Evolutionary conservation across 1,140 invertebrate species (phyloP).

Genomic region (Sweltsa coloradensis): DNA sequence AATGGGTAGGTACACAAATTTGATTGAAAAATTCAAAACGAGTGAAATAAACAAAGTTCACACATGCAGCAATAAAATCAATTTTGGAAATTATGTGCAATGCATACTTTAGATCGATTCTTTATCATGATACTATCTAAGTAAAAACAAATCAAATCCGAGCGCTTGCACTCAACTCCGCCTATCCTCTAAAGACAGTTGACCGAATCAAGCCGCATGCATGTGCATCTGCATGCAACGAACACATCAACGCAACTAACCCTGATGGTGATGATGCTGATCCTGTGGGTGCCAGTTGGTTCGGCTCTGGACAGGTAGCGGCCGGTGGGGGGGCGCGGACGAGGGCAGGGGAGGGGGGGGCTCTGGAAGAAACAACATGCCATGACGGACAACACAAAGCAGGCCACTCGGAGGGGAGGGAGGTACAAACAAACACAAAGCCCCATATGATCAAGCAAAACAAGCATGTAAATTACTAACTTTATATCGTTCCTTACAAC

Average conservation of each 20-base stretch:
- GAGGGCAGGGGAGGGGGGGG: constrained; percentile 10
- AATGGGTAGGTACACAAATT: no score
- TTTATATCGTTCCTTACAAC: not conserved
- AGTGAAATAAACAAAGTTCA: no score
- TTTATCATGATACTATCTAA: no score
- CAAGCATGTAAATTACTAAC: not conserved
- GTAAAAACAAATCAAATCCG: no score
- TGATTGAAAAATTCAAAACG: no score
- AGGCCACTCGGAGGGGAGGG: not conserved
- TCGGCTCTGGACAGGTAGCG: not conserved
- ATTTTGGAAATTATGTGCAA: not conserved
- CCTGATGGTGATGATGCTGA: constrained; percentile 3
- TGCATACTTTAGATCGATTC: not conserved
- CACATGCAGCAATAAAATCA: not conserved
- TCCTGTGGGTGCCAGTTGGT: constrained; percentile 2
- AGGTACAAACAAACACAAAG: not conserved
- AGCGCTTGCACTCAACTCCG: not conserved
- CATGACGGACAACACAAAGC: not conserved
- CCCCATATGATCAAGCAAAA: not conserved
- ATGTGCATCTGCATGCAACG: not conserved
- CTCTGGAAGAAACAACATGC: constrained; percentile 8
- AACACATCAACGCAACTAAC: not conserved
- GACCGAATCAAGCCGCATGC: not conserved
- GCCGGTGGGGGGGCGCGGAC: constrained; percentile 10
- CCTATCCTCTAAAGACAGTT: not conserved